Evolutionary conservation across 2,888 invertebrate species (phyloP), one percentile per base, ranked within the genome.

Genomic region (Drosophila mettleri): DNA sequence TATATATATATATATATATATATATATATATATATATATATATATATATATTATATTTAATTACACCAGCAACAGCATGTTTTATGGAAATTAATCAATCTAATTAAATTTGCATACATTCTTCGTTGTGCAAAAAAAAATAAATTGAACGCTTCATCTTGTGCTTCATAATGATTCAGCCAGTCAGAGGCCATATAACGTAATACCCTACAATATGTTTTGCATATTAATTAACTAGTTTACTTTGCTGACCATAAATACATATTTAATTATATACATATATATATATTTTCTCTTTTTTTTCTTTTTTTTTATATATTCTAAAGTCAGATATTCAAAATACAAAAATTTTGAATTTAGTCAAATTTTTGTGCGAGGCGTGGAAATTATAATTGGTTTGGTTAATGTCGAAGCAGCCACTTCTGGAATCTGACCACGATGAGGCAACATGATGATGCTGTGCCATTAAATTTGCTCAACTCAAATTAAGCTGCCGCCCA

Each of bases 401-500:
- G 3, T 4, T 16, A 27, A 2, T 43, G 2, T 16, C n/a, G 24
- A 24, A 27, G 6, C 7, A 16, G 0, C 33, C 33, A 10, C 45
- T 22, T 24, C 6, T 24, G 10, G 45, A 9, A 22, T 9, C 45
- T 45, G 31, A 24, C 24, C 16, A 33, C 16, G 54, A 43, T 12
- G 29, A 9, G 16, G 6, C 27, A 27, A 33, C 22, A 54, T 41
- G 49, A 43, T 43, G n/a, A 36, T 48, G 59, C 52, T 58, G 29
- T 53, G 52, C 18, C 27, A 33, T 52, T 31, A 53, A 77, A 72
- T 72, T 72, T 78, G 45, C 72, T 55, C 57, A 65, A 74, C 83
- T n/a, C n/a, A 74, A 78, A 79, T 82, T 79, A 67, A 68, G 79
- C 71, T 78, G 71, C 74, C 79, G 74, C 54, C 45, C 18, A 57